Evolutionary conservation across 2,113 vertebrate species (phyloP).

Genomic region (Cinclus mexicanus): DNA sequence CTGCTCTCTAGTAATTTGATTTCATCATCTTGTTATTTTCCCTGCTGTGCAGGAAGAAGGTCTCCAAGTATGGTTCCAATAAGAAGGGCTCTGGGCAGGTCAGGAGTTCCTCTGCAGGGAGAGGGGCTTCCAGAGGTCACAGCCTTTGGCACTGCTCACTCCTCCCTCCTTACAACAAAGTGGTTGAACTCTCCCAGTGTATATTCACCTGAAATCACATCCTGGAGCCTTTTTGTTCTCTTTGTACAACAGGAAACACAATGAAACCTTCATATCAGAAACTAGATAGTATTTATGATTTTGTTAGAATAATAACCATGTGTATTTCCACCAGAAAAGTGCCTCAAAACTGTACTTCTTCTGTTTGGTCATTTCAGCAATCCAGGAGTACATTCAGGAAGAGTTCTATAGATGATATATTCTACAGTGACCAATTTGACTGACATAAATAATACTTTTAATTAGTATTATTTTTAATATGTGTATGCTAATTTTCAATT

Average conservation of each 20-base stretch:
- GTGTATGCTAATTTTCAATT: too few relatives aligned
- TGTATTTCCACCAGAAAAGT: not conserved
- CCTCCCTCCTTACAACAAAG: too few relatives aligned
- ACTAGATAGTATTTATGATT: not conserved
- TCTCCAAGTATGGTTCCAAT: not conserved
- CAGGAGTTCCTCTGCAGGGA: not conserved
- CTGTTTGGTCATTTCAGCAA: not conserved
- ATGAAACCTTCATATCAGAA: not conserved
- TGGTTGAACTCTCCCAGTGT: not conserved
- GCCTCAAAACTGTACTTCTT: not conserved
- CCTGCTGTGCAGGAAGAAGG: too few relatives aligned
- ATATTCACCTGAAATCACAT: not conserved
- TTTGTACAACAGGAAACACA: not conserved
- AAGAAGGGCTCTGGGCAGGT: not conserved
- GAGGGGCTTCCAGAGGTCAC: not conserved
- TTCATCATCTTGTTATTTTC: not conserved
- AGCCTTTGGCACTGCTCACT: not conserved
- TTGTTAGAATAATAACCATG: not conserved
- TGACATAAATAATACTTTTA: not conserved
- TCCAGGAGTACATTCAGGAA: not conserved
- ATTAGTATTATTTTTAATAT: not conserved
- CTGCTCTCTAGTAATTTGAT: not conserved
- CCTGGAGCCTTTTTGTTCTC: not conserved
- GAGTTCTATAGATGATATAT: not conserved
- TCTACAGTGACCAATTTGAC: not conserved